Evolutionary conservation across 2,113 vertebrate genomes (phyloP), one percentile per base, ranked within the genome.

Genomic region (Telmatochromis bifrenatus): DNA sequence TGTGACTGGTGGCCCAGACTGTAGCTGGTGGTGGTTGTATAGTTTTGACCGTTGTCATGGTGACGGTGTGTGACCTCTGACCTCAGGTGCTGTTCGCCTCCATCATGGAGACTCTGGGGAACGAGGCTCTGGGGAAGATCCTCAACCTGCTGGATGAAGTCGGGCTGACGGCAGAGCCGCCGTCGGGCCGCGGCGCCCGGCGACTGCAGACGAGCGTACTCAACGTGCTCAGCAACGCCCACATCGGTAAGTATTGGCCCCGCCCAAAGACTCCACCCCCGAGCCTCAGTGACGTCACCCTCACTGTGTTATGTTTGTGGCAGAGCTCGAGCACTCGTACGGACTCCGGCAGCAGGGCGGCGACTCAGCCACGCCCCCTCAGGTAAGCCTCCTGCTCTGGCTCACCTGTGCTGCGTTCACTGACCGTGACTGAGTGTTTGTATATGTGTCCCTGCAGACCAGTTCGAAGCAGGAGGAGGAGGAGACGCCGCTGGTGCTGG

Each of bases 51-150:
- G 4, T 70, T 21, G 62, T 68, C 62, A 14, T 26, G 68, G 13
- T 73, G 68, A 47, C 1, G 0, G 70, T 19, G 2, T 19, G 28
- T 82, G 47, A 73, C 37, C 55, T 54, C 5, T 89, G 39, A 79
- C 45, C 17, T 17, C 89, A 97, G 96, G 90, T 94, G 54, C 87
- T 62, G 89, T 97, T 96, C 55, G 95, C 96, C 1, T 89, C 93
- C 4, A 6, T 95, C 70, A 96, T 97, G 96, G 96, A 96, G 84
- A 93, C 93, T 5, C 88, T 97, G 88, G 95, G 96, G 2, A 96
- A 96, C 35, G 96, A 96, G 60, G 96, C 96, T 81, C 70, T 97
- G 86, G 96, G 95, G 11, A 96, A 95, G 91, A 96, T 97, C 60
- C 73, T 96, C 82, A 96, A 94, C 65, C 92, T 96, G 0, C 86